These are phyloP conservation scores for Odontomachus brunneus DNA, from an alignment of 1,140 invertebrate species.

Conservation along the genomic window DNA sequence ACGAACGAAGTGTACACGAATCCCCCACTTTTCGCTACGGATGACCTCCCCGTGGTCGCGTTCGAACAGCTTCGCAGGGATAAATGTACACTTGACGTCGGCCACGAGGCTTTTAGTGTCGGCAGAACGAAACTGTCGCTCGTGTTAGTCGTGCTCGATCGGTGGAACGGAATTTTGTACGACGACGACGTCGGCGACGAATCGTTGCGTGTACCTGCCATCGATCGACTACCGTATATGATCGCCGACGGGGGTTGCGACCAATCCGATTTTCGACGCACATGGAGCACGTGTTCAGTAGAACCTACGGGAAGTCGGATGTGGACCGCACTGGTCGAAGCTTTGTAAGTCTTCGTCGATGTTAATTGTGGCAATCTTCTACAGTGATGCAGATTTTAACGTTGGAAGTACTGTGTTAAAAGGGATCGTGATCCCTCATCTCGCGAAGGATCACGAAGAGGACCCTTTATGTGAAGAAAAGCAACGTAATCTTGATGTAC, in stretches of 20 bases:
- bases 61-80: constrained; percentile 72
- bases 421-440: too few relatives aligned
- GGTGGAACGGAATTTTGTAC: constrained; percentile 55
- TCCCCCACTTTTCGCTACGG: constrained; percentile 65
- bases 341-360: constrained; percentile 56
- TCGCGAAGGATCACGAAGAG: too few relatives aligned
- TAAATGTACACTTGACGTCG: constrained; percentile 74
- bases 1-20: constrained; percentile 57
- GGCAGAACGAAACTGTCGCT: constrained; percentile 65
- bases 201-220: constrained; percentile 13
- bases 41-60: constrained; percentile 71
- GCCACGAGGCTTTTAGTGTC: constrained; percentile 71
- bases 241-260: constrained; percentile 2
- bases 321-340: neutral
- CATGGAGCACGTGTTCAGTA: constrained; percentile 15
- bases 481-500: neutral
- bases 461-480: neutral
- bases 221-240: neutral
- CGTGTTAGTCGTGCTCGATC: constrained; percentile 59
- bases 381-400: constrained; percentile 32
- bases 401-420: neutral
- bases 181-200: constrained; percentile 6
- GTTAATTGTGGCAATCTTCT: neutral
- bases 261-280: constrained; percentile 7
- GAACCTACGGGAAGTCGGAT: neutral